Conservation (phyloP, 2,113 vertebrate species). For the Macrotus californicus region DNA sequence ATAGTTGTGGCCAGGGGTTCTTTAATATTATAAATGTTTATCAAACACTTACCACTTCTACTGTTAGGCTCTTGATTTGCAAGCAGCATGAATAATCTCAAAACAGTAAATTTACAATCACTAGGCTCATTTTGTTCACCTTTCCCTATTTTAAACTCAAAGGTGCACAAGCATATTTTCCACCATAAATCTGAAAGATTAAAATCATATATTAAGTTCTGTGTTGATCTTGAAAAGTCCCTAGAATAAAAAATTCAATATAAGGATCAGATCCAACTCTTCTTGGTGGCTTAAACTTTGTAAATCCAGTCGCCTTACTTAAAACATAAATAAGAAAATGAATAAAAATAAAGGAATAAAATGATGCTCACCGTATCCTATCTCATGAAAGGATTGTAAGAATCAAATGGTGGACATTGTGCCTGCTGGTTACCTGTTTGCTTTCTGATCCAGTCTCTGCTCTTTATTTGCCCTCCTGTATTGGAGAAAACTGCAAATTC, state of each 20-base stretch:
- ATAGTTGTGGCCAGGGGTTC: neutral
- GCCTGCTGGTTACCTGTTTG: neutral
- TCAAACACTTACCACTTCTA: neutral
- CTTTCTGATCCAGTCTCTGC: neutral
- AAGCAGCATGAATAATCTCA: neutral
- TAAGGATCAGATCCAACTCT: neutral
- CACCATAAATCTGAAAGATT: neutral
- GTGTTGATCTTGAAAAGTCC: neutral
- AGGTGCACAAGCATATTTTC: neutral
- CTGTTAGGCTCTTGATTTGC: neutral
- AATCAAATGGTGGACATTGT: neutral
- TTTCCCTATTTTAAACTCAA: neutral
- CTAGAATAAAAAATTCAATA: neutral
- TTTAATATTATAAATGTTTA: neutral
- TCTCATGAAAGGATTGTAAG: neutral
- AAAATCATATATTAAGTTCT: neutral
- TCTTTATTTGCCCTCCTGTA: neutral
- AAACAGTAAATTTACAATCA: neutral
- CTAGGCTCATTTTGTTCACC: neutral
- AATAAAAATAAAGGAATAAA: neutral
- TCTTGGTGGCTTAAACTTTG: neutral
- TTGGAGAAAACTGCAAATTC: neutral
- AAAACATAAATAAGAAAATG: rapidly evolving
- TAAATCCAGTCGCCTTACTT: neutral
- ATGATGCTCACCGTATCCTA: neutral